These are phyloP conservation scores for Eriosoma lanigerum DNA, from an alignment of 1,140 invertebrate genomes.

Conservation along the genomic window DNA sequence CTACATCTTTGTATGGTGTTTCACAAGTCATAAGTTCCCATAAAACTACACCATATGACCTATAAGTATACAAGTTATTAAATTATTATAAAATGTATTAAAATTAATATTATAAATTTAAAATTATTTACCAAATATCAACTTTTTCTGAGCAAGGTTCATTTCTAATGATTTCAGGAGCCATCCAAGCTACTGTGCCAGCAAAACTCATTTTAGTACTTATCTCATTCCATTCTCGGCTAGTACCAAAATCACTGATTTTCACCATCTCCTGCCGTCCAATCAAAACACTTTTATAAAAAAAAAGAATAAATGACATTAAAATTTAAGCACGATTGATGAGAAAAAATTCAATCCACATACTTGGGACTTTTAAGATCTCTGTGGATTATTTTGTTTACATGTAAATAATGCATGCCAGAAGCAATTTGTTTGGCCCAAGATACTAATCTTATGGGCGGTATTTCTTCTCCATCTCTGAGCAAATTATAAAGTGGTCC, in stretches of 20 bases:
- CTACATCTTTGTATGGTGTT: conserved; percentile 94
- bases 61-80: conserved; percentile 56
- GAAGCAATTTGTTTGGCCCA: conserved; percentile 95
- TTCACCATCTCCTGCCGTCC: conserved; percentile 87
- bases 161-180: conserved; percentile 95
- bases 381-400: conserved; percentile 94
- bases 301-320: conserved; percentile 32
- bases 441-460: conserved; percentile 78
- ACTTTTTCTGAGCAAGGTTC: conserved; percentile 96
- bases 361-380: conserved; percentile 97
- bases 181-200: conserved; percentile 98
- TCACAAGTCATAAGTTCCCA: conserved; percentile 97
- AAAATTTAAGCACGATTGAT: conserved; percentile 32
- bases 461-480: conserved; percentile 76
- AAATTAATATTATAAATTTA: not conserved
- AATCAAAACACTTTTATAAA: conserved; percentile 81
- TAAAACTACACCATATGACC: conserved; percentile 93
- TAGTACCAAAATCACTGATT: conserved; percentile 97
- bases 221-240: conserved; percentile 90
- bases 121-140: conserved; percentile 78
- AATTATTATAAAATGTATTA: not conserved
- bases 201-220: conserved; percentile 97
- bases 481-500: conserved; percentile 91
- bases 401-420: conserved; percentile 95
- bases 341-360: conserved; percentile 58